Percentiles rank a stretch among this genome's conserved stretches.
phyloP scores from a whole-genome alignment of 2,888 invertebrate genomes.

The Phragmatobia fuliginosa region DNA sequence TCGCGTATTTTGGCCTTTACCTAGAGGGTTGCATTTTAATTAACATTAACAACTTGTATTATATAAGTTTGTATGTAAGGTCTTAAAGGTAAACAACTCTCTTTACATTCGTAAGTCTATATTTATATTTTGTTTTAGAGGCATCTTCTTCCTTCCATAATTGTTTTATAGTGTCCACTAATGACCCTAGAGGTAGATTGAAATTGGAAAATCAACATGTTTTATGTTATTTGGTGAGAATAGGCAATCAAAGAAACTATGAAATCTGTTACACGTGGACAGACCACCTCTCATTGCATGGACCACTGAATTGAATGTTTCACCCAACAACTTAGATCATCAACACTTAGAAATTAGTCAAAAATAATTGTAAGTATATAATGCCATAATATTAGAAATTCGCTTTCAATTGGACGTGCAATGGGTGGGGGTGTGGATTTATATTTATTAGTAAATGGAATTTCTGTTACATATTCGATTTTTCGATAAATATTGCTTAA shows the following conservation, averaged over 20 bases:
- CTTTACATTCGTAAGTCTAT: constrained; percentile 84
- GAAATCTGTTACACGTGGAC: constrained; percentile 71
- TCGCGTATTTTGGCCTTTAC: constrained; percentile 72
- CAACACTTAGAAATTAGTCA: constrained; percentile 33
- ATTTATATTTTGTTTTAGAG: constrained; percentile 84
- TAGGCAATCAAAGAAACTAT: constrained; percentile 79
- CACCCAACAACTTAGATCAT: constrained; percentile 35
- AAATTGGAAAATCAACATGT: constrained; percentile 76
- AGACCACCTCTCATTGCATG: constrained; percentile 72
- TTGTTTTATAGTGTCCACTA: constrained; percentile 83
- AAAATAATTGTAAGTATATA: constrained; percentile 38
- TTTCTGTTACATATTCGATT: constrained; percentile 83
- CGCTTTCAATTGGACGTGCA: constrained; percentile 63
- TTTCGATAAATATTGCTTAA: constrained; percentile 84
- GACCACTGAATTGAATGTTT: constrained; percentile 47
- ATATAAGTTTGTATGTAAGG: constrained; percentile 84
- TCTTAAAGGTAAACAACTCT: constrained; percentile 83
- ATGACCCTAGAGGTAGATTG: constrained; percentile 75
- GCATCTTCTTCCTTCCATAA: constrained; percentile 79
- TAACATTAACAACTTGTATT: constrained; percentile 74
- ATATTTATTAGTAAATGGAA: constrained; percentile 77
- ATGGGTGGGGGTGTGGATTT: constrained; percentile 66
- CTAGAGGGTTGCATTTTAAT: constrained; percentile 82
- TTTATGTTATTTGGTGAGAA: constrained; percentile 73
- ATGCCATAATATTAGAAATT: constrained; percentile 48